phyloP scores from a whole-genome alignment of 2,888 invertebrate species.

The Syrphus vitripennis region DNA sequence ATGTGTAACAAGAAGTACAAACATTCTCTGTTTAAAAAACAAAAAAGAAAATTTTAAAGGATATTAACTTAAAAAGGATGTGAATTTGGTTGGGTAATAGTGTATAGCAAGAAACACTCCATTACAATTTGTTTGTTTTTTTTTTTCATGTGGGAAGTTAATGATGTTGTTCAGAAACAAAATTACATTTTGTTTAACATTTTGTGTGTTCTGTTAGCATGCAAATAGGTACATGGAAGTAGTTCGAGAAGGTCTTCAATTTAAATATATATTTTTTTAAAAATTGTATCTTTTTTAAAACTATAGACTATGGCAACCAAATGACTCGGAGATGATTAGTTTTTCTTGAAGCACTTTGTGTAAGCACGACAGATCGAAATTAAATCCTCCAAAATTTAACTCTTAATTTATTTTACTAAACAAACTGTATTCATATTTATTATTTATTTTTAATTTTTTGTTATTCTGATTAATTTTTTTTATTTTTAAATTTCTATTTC shows the following conservation, averaged over 20 bases:
- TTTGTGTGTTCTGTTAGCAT: background rate
- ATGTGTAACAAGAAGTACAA: constrained; percentile 7
- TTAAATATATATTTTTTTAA: background rate
- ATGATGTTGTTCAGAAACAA: background rate
- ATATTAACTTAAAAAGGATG: constrained; percentile 44
- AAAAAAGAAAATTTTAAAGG: constrained; percentile 28
- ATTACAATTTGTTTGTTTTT: background rate
- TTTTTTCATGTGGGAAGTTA: background rate
- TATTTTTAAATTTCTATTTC: too few species aligned
- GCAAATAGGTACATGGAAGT: too few species aligned
- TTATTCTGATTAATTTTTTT: too few species aligned
- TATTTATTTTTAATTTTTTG: too few species aligned
- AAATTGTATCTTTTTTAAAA: background rate
- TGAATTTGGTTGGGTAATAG: constrained; percentile 35
- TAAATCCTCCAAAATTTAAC: too few species aligned
- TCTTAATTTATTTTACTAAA: too few species aligned
- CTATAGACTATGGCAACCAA: too few species aligned
- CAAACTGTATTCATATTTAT: too few species aligned
- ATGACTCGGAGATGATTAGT: too few species aligned
- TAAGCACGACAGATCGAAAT: too few species aligned
- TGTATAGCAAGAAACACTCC: background rate
- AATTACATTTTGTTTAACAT: background rate
- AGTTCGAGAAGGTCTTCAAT: background rate
- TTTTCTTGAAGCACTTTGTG: too few species aligned
- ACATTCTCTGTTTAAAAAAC: background rate